Base-by-base conservation (phyloP, 2,113 vertebrate genomes). In the Prinia subflava region DNA sequence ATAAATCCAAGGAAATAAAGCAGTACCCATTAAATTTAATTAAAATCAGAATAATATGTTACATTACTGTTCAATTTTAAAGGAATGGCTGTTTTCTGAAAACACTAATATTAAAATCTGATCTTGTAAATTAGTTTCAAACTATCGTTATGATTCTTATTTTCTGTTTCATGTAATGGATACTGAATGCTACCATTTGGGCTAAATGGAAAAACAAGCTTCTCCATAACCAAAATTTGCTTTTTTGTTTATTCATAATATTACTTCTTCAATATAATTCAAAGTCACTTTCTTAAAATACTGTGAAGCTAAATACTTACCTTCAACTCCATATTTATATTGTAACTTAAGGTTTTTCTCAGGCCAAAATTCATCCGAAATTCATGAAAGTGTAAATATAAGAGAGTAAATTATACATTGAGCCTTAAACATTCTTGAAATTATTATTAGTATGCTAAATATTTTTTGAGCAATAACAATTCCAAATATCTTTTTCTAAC, bases 381-480 rank as follows among this genome's bases (percentile, higher is more conserved):
- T 59, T 46, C 4, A 1, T 63, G 42, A 24, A 79, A 71, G 13
- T 6, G 2, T 49, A 62, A 85, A 53, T 53, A 65, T 17, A 47
- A 53, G 27, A 62, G 2, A 1, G 1, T 37, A 41, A 85, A 75
- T 42, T 2, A 69, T 5, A 65, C 35, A 41, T 10, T 1, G 1
- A 57, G 2, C 3, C 6, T 11, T 37, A 74, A 62, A 42, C 0
- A 5, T 55, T 63, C 53, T 57, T 71, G 0, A 39, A 22, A 35
- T 24, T 35, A 33, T 55, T 31, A 33, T 27, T 60, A 25, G 52
- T 44, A 20, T 16, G 3, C 6, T 18, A 71, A 75, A 62, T 50
- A 30, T 67, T 65, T 75, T 63, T 63, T 35, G 13, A 33, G 15
- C 13, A 73, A 52, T 33, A 44, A 21, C 7, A 47, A 9, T 39